These are phyloP conservation scores for Protonemura montana DNA, from an alignment of 2,888 invertebrate species.

Conservation along the genomic window DNA sequence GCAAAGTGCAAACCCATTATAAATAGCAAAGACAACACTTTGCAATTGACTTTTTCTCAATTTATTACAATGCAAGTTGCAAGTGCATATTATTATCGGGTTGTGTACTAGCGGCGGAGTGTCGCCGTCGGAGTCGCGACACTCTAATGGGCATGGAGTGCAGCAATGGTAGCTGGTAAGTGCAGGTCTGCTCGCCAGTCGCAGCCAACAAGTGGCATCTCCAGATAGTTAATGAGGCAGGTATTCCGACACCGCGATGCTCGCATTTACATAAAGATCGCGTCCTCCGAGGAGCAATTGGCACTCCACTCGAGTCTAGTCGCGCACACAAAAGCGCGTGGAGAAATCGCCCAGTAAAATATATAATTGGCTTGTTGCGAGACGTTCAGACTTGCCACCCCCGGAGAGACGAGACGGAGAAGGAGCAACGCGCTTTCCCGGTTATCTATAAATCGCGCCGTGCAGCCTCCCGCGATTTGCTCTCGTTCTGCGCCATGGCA, in stretches of 20 bases:
- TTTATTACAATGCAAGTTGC: slow-evolving; percentile 30
- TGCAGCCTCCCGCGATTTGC: neutral
- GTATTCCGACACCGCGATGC: neutral
- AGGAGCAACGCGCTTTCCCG: neutral
- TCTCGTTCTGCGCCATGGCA: neutral
- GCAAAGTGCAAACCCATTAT: slow-evolving; percentile 40
- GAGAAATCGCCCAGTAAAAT: neutral
- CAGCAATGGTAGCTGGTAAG: too few species aligned
- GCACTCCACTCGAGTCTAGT: neutral
- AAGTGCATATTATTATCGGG: slow-evolving; percentile 27
- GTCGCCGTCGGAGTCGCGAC: slow-evolving; percentile 5
- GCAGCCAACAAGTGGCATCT: slow-evolving; percentile 27
- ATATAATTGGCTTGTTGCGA: slow-evolving; percentile 31
- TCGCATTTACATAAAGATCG: neutral
- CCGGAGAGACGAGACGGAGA: neutral
- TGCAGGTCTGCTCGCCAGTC: neutral
- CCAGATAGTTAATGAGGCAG: slow-evolving; percentile 26
- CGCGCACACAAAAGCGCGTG: neutral
- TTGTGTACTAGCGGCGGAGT: neutral
- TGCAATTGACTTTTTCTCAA: slow-evolving; percentile 17
- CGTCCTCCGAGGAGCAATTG: neutral
- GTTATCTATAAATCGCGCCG: neutral
- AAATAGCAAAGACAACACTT: slow-evolving; percentile 21
- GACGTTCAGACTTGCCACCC: slow-evolving; percentile 29
- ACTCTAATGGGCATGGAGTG: slow-evolving; percentile 28